A percentile compares a stretch with the other conserved stretches of the same genome.
Evolutionary conservation across 2,113 vertebrate genomes (phyloP).

Genomic region (Acinonyx jubatus): DNA sequence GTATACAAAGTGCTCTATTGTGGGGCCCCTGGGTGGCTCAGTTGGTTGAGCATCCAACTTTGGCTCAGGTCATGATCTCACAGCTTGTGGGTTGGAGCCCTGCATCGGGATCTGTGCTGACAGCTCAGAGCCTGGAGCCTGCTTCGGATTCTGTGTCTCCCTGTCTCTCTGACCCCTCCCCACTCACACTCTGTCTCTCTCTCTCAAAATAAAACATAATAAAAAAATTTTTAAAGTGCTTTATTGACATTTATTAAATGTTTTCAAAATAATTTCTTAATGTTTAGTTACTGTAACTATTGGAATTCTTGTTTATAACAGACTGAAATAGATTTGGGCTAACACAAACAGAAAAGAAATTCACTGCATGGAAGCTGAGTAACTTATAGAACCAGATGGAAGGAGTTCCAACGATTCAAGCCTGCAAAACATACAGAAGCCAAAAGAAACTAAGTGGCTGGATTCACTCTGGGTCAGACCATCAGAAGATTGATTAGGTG

Average conservation of each 20-base stretch:
- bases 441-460: background rate
- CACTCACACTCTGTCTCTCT: too few species aligned
- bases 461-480: background rate
- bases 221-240: background rate
- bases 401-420: background rate
- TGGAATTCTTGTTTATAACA: background rate
- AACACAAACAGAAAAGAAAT: background rate
- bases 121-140: too few species aligned
- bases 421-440: background rate
- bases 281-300: background rate
- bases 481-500: background rate
- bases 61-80: too few species aligned
- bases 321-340: background rate
- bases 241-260: background rate
- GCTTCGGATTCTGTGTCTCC: too few species aligned
- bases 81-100: too few species aligned
- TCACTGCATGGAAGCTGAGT: too few species aligned
- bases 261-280: background rate
- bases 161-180: too few species aligned
- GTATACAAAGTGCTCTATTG: background rate
- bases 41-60: too few species aligned
- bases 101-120: too few species aligned
- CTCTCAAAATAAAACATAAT: too few species aligned
- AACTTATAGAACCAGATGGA: background rate
- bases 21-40: too few species aligned